A percentile compares a stretch with the other conserved stretches of the same genome.
Conservation (phyloP, 2,113 vertebrate species). For the Tragelaphus buxtoni region DNA sequence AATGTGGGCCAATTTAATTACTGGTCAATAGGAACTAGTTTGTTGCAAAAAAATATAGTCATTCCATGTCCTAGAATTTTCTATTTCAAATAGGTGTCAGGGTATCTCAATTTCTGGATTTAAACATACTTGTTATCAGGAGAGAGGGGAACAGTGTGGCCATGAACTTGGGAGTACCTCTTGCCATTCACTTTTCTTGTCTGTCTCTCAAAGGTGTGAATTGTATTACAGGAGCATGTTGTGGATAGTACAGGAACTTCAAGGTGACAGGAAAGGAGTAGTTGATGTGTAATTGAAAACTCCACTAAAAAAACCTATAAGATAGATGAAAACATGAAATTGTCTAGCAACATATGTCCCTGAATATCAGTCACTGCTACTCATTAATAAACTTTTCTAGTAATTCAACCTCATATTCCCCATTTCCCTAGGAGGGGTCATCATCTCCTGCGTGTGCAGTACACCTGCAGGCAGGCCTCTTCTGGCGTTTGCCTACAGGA, state of each 20-base stretch:
- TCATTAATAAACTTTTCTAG: conserved; percentile 6
- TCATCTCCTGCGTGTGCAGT: background rate
- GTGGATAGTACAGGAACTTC: background rate
- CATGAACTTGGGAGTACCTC: background rate
- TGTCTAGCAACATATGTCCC: background rate
- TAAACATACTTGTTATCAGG: background rate
- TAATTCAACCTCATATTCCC: background rate
- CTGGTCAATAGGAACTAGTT: background rate
- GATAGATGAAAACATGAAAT: conserved; percentile 33
- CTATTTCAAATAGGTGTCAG: background rate
- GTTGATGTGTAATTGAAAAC: conserved; percentile 20
- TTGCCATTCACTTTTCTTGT: background rate
- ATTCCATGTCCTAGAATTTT: background rate
- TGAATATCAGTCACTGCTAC: conserved; percentile 27
- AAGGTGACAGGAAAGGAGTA: conserved; percentile 26
- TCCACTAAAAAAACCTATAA: background rate
- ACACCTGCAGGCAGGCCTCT: conserved; percentile 40
- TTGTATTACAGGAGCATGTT: background rate
- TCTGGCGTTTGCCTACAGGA: conserved; percentile 46
- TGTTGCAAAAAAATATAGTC: background rate
- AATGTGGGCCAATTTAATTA: background rate
- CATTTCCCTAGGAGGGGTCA: background rate
- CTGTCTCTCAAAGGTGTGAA: background rate
- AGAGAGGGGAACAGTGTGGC: background rate
- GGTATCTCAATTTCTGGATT: background rate